phyloP scores from a whole-genome alignment of 2,888 invertebrate species.

The Steinernema scapterisci region DNA sequence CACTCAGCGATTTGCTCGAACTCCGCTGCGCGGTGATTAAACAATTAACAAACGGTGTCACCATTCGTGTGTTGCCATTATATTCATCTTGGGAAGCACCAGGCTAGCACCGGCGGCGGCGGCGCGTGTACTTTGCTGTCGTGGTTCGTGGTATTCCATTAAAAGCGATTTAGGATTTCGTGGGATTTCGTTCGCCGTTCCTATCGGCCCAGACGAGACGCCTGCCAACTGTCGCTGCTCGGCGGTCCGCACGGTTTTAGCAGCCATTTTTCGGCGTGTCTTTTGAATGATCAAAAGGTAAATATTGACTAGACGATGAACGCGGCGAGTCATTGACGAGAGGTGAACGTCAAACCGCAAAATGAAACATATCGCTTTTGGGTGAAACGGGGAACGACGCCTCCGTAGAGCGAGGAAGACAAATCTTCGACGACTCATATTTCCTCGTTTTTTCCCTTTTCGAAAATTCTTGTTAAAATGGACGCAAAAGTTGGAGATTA shows the following conservation, averaged over 20 bases:
- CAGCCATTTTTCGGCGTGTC: background rate
- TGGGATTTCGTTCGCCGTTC: too few relatives aligned
- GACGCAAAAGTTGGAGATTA: slow-evolving; percentile 10
- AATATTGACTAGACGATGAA: slow-evolving; percentile 20
- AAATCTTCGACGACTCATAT: slow-evolving; percentile 17
- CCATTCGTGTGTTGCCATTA: background rate
- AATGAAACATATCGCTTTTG: slow-evolving; percentile 30
- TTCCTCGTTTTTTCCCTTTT: slow-evolving; percentile 20
- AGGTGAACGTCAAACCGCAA: background rate
- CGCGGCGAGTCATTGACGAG: background rate
- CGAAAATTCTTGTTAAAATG: background rate
- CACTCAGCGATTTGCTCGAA: slow-evolving; percentile 12
- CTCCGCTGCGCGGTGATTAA: slow-evolving; percentile 8
- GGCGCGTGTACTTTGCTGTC: background rate
- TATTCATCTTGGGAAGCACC: background rate
- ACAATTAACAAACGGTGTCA: background rate
- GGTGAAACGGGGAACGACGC: background rate
- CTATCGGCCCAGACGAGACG: too few relatives aligned
- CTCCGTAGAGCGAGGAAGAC: background rate
- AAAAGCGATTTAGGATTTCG: background rate
- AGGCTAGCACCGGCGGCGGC: too few relatives aligned
- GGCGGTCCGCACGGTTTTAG: background rate
- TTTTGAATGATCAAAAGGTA: background rate
- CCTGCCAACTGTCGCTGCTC: background rate
- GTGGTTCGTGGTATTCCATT: background rate